These are phyloP conservation scores for Bufo bufo DNA, from an alignment of 2,113 vertebrate genomes.

Conservation along the genomic window DNA sequence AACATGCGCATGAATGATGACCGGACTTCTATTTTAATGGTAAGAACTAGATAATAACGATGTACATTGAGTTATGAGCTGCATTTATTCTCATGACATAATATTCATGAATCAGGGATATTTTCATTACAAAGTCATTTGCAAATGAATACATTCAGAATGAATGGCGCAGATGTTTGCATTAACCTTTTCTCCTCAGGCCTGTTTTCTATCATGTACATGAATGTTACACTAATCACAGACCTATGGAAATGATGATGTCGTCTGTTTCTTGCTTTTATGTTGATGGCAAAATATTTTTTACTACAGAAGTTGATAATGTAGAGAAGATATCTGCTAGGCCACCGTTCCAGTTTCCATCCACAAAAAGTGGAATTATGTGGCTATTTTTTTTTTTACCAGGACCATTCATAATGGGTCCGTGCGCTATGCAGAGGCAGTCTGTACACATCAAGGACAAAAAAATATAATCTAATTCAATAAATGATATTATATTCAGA, in stretches of 20 bases:
- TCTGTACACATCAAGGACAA: too few species aligned
- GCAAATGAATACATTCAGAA: constrained; percentile 5
- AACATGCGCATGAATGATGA: constrained; percentile 25
- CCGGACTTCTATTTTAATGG: background rate
- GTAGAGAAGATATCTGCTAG: background rate
- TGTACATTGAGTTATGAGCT: background rate
- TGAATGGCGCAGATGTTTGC: constrained; percentile 24
- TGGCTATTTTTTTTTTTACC: too few species aligned
- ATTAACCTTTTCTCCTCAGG: constrained; percentile 20
- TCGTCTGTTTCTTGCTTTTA: too few species aligned
- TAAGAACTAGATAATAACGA: constrained; percentile 13
- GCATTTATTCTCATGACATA: background rate
- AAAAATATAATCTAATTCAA: too few species aligned
- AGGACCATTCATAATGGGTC: too few species aligned
- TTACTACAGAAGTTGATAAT: background rate
- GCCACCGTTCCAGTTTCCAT: too few species aligned
- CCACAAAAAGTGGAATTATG: too few species aligned
- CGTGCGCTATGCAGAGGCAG: too few species aligned
- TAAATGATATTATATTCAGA: too few species aligned
- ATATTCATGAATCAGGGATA: constrained; percentile 9
- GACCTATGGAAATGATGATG: background rate
- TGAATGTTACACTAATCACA: background rate
- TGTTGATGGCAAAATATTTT: background rate
- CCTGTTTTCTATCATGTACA: constrained; percentile 25
- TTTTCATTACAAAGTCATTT: constrained; percentile 46